phyloP scores from a whole-genome alignment of 2,888 invertebrate genomes.

The Zygaena filipendulae region DNA sequence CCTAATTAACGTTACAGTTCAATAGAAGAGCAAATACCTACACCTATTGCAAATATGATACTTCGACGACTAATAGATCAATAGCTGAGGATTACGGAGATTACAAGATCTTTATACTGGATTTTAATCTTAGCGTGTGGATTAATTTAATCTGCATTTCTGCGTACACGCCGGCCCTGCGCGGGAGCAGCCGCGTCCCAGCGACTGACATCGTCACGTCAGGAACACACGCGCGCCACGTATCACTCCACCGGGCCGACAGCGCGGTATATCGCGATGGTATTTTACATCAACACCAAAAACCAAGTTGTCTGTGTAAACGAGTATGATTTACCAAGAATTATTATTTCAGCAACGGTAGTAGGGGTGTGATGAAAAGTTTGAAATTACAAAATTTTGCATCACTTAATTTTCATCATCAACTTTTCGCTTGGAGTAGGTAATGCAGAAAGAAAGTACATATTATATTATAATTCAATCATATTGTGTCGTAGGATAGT shows the following conservation, averaged over 20 bases:
- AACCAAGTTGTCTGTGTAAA: constrained; percentile 1
- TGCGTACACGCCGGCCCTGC: constrained; percentile 22
- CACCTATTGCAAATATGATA: too few species aligned
- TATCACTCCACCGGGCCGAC: constrained; percentile 20
- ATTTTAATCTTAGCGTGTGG: constrained; percentile 47
- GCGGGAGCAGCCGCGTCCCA: constrained; percentile 1
- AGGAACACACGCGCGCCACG: constrained; percentile 36
- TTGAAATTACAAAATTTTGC: constrained; percentile 20
- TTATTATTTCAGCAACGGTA: neutral
- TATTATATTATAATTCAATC: too few species aligned
- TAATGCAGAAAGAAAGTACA: too few species aligned
- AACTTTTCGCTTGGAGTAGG: too few species aligned
- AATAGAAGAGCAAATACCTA: too few species aligned
- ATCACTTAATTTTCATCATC: too few species aligned
- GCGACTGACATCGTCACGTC: constrained; percentile 26
- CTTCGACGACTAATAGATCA: constrained; percentile 23
- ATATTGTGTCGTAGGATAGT: too few species aligned
- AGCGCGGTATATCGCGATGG: neutral
- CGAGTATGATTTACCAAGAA: neutral
- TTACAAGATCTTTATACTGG: constrained; percentile 25
- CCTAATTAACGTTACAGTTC: too few species aligned
- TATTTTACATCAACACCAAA: constrained; percentile 5
- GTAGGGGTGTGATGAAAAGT: constrained; percentile 9
- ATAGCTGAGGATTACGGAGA: constrained; percentile 25
- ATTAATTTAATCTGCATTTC: constrained; percentile 45